Conservation (phyloP, 2,888 invertebrate genomes). For the Pristionchus japonicus region DNA sequence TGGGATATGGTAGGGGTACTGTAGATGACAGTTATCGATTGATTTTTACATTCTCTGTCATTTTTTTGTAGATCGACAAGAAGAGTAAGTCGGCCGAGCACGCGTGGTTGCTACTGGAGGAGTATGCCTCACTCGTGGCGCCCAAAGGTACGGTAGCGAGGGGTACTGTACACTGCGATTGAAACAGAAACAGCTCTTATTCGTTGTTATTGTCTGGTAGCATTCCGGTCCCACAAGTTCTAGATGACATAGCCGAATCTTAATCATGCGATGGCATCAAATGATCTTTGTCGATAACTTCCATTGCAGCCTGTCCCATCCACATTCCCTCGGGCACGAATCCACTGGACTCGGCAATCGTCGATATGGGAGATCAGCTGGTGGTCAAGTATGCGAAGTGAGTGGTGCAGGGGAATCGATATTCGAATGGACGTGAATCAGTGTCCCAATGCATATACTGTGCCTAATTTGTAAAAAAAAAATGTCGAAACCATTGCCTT, state of each 20-base stretch:
- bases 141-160: background rate
- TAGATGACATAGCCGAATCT: too few species aligned
- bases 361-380: background rate
- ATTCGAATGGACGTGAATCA: too few species aligned
- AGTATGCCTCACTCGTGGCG: constrained; percentile 10
- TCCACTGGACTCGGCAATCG: background rate
- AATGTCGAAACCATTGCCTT: too few species aligned
- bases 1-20: background rate
- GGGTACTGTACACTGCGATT: background rate
- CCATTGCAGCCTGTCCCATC: constrained; percentile 5
- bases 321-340: background rate
- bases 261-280: too few species aligned
- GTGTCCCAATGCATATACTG: too few species aligned
- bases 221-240: too few species aligned
- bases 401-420: background rate
- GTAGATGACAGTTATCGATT: background rate
- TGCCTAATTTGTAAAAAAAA: too few species aligned
- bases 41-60: background rate
- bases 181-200: too few species aligned
- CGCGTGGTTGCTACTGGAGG: constrained; percentile 37
- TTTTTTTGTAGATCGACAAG: background rate
- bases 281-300: too few species aligned
- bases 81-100: background rate
- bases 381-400: constrained; percentile 41
- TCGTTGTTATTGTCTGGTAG: too few species aligned